phyloP scores from a whole-genome alignment of 2,113 vertebrate genomes.

The Furnarius figulus region DNA sequence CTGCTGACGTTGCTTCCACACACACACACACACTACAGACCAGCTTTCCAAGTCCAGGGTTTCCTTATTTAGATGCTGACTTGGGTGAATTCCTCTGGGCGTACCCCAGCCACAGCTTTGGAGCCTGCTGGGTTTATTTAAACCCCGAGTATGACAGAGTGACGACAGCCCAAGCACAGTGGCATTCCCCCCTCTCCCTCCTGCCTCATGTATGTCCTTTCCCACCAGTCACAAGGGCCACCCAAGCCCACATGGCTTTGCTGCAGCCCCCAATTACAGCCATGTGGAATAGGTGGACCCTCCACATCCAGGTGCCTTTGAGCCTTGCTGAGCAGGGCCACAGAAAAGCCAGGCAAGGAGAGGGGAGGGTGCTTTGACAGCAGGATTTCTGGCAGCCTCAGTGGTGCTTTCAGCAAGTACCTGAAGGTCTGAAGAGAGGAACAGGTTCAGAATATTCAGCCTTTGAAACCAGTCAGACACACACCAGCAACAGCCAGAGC shows the following conservation, averaged over 20 bases:
- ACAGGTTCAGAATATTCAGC: background rate
- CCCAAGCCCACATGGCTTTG: background rate
- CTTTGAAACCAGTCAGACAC: background rate
- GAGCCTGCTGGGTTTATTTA: background rate
- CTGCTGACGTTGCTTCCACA: background rate
- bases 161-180: background rate
- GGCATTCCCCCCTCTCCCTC: background rate
- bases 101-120: background rate
- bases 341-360: background rate
- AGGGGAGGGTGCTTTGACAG: background rate
- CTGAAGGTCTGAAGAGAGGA: background rate
- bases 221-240: background rate
- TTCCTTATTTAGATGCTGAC: background rate
- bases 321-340: background rate
- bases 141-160: background rate
- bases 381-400: background rate
- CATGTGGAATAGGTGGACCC: background rate
- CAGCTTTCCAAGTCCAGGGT: background rate
- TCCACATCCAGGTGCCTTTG: background rate
- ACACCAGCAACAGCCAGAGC: background rate
- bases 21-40: background rate
- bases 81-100: background rate
- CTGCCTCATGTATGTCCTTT: background rate
- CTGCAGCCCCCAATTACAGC: fast-evolving
- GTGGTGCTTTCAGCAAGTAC: background rate